A percentile compares a stretch with the other conserved stretches of the same genome.
Conservation (phyloP, 1,140 invertebrate genomes). For the Papilio aristodemus region DNA sequence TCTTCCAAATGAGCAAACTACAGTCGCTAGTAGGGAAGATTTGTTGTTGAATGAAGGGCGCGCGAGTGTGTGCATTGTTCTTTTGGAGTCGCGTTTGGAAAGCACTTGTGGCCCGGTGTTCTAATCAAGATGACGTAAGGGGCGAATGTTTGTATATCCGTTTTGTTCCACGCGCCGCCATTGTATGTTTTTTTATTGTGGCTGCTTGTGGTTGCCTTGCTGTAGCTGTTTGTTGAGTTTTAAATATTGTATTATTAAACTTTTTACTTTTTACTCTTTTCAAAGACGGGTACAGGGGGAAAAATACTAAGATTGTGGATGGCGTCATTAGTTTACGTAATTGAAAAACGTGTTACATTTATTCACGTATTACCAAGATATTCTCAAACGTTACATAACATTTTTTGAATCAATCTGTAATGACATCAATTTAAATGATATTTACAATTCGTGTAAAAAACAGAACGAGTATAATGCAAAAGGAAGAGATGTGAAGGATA, state of each 20-base stretch:
- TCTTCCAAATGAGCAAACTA: constrained; percentile 80
- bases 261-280: not conserved
- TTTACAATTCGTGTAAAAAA: too few relatives aligned
- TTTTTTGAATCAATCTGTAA: too few relatives aligned
- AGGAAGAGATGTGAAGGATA: too few relatives aligned
- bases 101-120: constrained; percentile 69
- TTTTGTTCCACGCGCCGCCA: constrained; percentile 37
- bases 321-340: too few relatives aligned
- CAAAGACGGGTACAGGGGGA: too few relatives aligned
- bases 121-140: constrained; percentile 69
- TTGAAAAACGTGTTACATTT: too few relatives aligned
- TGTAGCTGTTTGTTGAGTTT: constrained; percentile 17
- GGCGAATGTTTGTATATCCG: constrained; percentile 42
- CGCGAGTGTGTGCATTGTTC: constrained; percentile 70
- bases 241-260: not conserved
- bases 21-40: constrained; percentile 69
- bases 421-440: too few relatives aligned
- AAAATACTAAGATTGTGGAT: too few relatives aligned
- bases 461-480: too few relatives aligned
- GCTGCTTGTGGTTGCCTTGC: not conserved
- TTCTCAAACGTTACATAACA: too few relatives aligned
- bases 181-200: constrained; percentile 24
- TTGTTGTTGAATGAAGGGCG: constrained; percentile 73
- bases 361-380: too few relatives aligned
- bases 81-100: constrained; percentile 63